Evolutionary conservation across 2,797 vertebrate species (phyloP).

Genomic region (Oryzias sinensis): DNA sequence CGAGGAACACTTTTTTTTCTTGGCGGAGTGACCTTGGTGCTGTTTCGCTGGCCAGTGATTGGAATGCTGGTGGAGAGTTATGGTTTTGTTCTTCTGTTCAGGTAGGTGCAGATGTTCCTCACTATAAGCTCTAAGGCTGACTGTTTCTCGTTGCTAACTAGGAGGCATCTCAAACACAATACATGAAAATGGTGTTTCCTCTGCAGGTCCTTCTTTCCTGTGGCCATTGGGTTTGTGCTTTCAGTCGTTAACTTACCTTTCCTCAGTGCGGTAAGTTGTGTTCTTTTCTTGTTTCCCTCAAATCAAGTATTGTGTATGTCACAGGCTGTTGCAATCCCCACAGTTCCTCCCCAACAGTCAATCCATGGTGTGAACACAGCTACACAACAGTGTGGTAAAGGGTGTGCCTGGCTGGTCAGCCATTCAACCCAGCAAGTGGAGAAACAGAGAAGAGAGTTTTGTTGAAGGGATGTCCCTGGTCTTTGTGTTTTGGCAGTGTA

Average conservation of each 20-base stretch:
- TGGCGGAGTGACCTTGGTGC: slow-evolving; percentile 82
- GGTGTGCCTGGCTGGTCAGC: not conserved
- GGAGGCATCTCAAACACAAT: not conserved
- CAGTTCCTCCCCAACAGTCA: slow-evolving; percentile 74
- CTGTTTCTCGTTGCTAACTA: not conserved
- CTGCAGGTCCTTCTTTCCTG: slow-evolving; percentile 85
- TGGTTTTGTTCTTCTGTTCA: slow-evolving; percentile 86
- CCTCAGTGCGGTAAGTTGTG: slow-evolving; percentile 45
- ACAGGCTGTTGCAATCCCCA: not conserved
- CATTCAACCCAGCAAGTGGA: not conserved
- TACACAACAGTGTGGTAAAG: not conserved
- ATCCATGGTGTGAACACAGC: slow-evolving; percentile 75
- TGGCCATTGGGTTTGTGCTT: slow-evolving; percentile 81
- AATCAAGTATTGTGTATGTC: too few relatives aligned
- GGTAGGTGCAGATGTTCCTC: slow-evolving; percentile 57
- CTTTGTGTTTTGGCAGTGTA: too few relatives aligned
- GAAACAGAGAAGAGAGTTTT: not conserved
- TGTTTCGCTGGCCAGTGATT: slow-evolving; percentile 84
- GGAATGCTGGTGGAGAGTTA: slow-evolving; percentile 88
- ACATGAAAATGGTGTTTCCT: not conserved
- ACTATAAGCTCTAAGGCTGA: not conserved
- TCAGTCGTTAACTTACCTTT: slow-evolving; percentile 76
- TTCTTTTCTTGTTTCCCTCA: not conserved
- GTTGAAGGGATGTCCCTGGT: not conserved
- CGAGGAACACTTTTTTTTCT: slow-evolving; percentile 87